These are phyloP conservation scores for Drosophila lini DNA, from an alignment of 1,140 invertebrate species.

Conservation along the genomic window DNA sequence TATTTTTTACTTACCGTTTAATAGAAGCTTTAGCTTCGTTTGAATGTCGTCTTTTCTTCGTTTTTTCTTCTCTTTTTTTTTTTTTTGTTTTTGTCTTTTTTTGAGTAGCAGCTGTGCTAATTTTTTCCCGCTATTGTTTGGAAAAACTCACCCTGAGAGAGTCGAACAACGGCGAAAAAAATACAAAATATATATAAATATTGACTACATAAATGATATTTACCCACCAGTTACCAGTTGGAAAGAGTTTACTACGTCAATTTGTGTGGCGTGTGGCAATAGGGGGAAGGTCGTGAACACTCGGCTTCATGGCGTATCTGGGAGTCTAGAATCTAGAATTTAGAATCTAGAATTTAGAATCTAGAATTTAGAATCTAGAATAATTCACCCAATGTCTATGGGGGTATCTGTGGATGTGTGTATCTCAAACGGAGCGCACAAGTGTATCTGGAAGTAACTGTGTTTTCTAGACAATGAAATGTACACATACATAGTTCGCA, in stretches of 20 bases:
- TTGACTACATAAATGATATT: slow-evolving; percentile 56
- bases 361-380: slow-evolving; percentile 12
- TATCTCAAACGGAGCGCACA: background rate
- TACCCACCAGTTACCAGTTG: slow-evolving; percentile 39
- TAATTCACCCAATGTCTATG: background rate
- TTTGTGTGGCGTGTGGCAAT: slow-evolving; percentile 45
- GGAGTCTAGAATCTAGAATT: slow-evolving; percentile 4
- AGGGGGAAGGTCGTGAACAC: slow-evolving; percentile 38
- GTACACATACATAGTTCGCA: slow-evolving; percentile 6
- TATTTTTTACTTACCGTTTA: slow-evolving; percentile 62
- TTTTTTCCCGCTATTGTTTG: slow-evolving; percentile 73
- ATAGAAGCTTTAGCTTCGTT: background rate
- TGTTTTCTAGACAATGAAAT: slow-evolving; percentile 17
- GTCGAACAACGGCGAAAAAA: slow-evolving; percentile 32
- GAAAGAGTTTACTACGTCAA: slow-evolving; percentile 49
- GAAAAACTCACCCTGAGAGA: slow-evolving; percentile 67
- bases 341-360: background rate
- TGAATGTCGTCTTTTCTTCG: slow-evolving; percentile 28
- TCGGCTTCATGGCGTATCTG: slow-evolving; percentile 8
- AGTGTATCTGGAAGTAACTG: slow-evolving; percentile 20
- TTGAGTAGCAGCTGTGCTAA: slow-evolving; percentile 69
- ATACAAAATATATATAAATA: slow-evolving; percentile 46
- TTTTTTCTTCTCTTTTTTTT: slow-evolving; percentile 7
- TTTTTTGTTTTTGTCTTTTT: slow-evolving; percentile 28
- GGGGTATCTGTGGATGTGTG: background rate